Base-by-base conservation (phyloP, 2,113 vertebrate genomes). In the Spea multiplicata region DNA sequence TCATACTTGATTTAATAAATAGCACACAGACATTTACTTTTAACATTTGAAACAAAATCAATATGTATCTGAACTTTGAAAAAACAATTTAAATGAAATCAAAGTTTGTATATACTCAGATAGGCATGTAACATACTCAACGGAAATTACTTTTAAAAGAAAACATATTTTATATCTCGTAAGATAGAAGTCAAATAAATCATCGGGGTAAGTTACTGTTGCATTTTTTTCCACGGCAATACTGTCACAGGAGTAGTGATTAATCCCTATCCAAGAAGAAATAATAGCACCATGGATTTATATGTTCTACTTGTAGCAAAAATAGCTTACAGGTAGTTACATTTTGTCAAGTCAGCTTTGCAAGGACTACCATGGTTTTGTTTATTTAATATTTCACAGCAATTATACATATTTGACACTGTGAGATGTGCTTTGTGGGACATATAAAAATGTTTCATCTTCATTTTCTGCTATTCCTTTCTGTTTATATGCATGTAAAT, bases 201-300 rank as follows among this genome's bases (percentile, higher is more conserved):
- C 77, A 80, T 73, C 50, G 73, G 64, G 46, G 44, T 73, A 73
- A 67, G 71, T 73, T 80, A 67, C 50, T 73, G 52, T 55, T 80
- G 71, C 50, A 73, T 73, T 73, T 73, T 79, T 73, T 80, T 73
- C 52, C 62, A 62, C 73, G 77, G 77, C 77, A 66, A 80, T 80
- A 14, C 77, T 73, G 77, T 73, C 77, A 73, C 45, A 80, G 64
- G 69, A 67, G 64, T n/a, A 48, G 77, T 73, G 77, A 80, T 80
- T 80, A 73, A 73, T 80, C 62, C 70, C 62, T 57, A 73, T 67
- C 17, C 17, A 30, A 67, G 64, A 73, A 73, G 71, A 73, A 73
- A 73, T 73, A 73, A 80, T 73, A 80, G 70, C 5, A 3, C 16
- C 53, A 44, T 52, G 46, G 71, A 73, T 73, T 73, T 72, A 80